A percentile compares a stretch with the other conserved stretches of the same genome.
phyloP scores from a whole-genome alignment of 2,113 vertebrate genomes.

The Sapayoa aenigma region DNA sequence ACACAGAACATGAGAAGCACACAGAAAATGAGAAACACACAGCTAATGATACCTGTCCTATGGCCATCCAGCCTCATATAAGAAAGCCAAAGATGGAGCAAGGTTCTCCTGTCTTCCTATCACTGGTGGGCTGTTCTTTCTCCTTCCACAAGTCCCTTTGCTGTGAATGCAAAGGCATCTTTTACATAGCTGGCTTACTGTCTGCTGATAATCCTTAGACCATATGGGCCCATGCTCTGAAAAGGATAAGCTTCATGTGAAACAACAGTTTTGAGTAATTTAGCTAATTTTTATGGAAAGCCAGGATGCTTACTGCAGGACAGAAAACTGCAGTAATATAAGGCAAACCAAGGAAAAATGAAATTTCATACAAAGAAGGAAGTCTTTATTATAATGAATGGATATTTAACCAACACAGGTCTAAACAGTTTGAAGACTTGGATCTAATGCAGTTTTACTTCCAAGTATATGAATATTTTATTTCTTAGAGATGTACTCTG shows the following conservation, averaged over 20 bases:
- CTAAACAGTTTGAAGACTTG: background rate
- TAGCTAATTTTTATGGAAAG: background rate
- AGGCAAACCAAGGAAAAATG: background rate
- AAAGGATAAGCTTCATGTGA: background rate
- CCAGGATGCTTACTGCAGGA: background rate
- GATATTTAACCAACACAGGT: background rate
- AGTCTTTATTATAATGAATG: background rate
- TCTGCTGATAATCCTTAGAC: background rate
- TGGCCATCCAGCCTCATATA: background rate
- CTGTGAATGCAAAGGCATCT: background rate
- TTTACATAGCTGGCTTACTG: background rate
- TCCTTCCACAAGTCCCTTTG: background rate
- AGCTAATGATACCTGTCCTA: background rate
- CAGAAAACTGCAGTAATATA: background rate
- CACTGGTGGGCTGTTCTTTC: background rate
- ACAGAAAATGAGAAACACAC: rapidly evolving
- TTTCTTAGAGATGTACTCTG: background rate
- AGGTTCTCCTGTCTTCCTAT: background rate
- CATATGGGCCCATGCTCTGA: rapidly evolving
- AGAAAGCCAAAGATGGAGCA: background rate
- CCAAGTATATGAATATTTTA: background rate
- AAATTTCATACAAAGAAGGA: background rate
- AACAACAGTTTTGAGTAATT: background rate
- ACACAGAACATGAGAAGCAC: background rate
- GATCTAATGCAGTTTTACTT: background rate